Conservation (phyloP, 1,140 invertebrate genomes). For the Leptoteleia sp. region DNA sequence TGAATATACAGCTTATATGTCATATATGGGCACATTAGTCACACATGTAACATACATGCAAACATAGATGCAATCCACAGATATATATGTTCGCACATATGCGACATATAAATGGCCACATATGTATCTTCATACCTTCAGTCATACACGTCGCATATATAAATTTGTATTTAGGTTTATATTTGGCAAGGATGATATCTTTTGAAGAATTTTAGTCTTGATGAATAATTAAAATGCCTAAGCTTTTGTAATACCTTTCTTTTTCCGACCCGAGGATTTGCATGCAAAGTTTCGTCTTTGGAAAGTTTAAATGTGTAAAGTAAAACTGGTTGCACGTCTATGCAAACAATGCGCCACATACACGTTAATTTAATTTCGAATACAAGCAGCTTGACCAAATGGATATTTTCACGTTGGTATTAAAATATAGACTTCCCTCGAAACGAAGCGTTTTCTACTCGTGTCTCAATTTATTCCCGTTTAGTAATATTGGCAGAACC, state of each 20-base stretch:
- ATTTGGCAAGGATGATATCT: too few species aligned
- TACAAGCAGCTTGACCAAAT: conserved; percentile 31
- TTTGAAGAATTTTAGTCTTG: too few species aligned
- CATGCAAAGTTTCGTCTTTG: conserved; percentile 5
- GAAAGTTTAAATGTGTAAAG: conserved; percentile 10
- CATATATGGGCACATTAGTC: too few species aligned
- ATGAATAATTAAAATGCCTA: neutral
- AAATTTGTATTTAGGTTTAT: too few species aligned
- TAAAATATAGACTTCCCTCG: conserved; percentile 12
- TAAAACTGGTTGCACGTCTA: neutral
- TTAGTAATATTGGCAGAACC: conserved; percentile 5
- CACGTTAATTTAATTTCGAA: conserved; percentile 33
- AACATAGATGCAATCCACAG: too few species aligned
- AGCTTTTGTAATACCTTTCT: neutral
- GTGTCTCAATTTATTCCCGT: conserved; percentile 38
- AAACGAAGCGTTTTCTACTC: conserved; percentile 36
- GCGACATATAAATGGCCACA: too few species aligned
- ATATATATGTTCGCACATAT: too few species aligned
- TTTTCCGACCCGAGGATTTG: neutral
- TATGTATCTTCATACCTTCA: too few species aligned
- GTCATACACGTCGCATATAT: too few species aligned
- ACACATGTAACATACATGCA: too few species aligned
- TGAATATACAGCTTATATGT: too few species aligned
- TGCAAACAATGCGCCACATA: conserved; percentile 9
- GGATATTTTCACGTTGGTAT: conserved; percentile 16